These are phyloP conservation scores for Silurus glanis DNA, from an alignment of 2,113 vertebrate species.

Conservation along the genomic window DNA sequence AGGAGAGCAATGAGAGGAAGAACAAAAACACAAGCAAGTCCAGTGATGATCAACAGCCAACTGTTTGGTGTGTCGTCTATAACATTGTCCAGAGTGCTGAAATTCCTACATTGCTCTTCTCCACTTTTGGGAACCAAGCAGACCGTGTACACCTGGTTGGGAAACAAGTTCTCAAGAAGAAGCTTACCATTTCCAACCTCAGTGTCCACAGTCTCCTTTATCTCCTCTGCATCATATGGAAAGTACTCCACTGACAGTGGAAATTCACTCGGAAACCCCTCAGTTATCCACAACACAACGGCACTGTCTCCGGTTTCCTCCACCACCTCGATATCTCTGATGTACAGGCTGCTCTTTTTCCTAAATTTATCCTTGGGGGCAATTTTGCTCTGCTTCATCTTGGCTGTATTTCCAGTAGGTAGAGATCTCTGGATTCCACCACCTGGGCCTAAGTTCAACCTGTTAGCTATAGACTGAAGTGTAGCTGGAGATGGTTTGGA, in stretches of 20 bases:
- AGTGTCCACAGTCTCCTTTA: constrained; percentile 77
- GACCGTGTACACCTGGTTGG: constrained; percentile 83
- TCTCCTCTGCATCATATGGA: constrained; percentile 82
- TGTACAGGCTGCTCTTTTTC: constrained; percentile 60
- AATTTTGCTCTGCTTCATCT: constrained; percentile 57
- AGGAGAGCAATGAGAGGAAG: constrained; percentile 83
- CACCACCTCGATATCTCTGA: constrained; percentile 80
- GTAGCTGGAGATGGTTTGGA: constrained; percentile 43
- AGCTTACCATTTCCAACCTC: constrained; percentile 80
- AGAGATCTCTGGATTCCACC: constrained; percentile 59
- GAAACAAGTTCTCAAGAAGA: constrained; percentile 81
- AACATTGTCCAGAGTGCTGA: constrained; percentile 74
- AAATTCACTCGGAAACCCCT: constrained; percentile 65
- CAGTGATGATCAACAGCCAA: constrained; percentile 73
- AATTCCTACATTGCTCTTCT: constrained; percentile 88
- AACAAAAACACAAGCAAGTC: constrained; percentile 75
- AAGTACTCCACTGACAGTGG: constrained; percentile 84
- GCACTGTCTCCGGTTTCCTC: constrained; percentile 81
- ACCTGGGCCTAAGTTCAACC: constrained; percentile 50
- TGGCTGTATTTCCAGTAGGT: constrained; percentile 57
- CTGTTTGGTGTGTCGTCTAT: constrained; percentile 65
- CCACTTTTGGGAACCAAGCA: constrained; percentile 84
- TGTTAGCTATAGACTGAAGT: constrained; percentile 33
- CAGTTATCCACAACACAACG: constrained; percentile 81
- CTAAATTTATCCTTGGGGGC: constrained; percentile 64